phyloP scores from a whole-genome alignment of 2,113 vertebrate species.

The Pseudorectes ferrugineus region DNA sequence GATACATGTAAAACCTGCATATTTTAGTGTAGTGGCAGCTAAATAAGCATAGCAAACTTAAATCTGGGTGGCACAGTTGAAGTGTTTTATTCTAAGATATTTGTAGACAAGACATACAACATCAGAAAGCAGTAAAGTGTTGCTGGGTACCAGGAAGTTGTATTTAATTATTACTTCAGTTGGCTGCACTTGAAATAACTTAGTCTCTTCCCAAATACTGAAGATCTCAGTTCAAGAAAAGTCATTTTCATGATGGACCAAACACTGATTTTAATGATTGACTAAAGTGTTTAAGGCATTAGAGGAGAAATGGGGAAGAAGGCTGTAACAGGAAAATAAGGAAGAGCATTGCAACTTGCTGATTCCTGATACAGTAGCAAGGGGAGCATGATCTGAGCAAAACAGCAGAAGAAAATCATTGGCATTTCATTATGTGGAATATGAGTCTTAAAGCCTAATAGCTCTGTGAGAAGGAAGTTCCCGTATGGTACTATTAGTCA shows the following conservation, averaged over 20 bases:
- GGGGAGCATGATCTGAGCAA: neutral
- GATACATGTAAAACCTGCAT: neutral
- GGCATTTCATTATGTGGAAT: neutral
- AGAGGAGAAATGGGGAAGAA: neutral
- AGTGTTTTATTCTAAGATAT: neutral
- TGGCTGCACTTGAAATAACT: neutral
- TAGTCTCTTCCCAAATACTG: neutral
- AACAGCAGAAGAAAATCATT: neutral
- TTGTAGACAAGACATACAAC: neutral
- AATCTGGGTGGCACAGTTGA: neutral
- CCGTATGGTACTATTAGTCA: neutral
- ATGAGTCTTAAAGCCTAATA: neutral
- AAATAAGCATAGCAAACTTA: neutral
- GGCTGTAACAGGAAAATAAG: neutral
- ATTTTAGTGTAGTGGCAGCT: neutral
- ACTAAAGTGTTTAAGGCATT: neutral
- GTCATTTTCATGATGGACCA: accelerated
- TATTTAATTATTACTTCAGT: neutral
- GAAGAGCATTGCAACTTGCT: neutral
- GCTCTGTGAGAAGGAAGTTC: neutral
- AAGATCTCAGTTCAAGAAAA: neutral
- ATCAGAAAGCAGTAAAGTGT: neutral
- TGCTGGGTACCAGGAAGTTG: neutral
- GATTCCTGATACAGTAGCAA: neutral
- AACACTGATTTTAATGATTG: neutral